Conservation (phyloP, 30 jellyfish, hydroid and myxozoan species). For the Pseudorhiza aurosa region DNA sequence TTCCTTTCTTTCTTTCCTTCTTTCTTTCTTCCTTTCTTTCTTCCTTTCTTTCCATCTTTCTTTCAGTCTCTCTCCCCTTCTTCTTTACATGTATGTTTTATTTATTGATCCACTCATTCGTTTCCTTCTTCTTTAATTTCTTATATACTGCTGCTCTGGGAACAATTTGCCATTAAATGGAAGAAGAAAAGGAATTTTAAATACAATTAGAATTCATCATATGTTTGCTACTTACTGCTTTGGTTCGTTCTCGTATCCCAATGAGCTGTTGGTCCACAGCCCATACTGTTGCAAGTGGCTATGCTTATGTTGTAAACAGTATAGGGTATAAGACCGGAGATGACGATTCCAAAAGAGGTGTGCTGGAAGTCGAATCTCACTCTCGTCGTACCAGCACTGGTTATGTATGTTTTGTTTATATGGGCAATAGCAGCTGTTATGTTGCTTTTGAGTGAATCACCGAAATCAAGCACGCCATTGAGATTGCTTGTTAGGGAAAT, state of each 20-base stretch:
- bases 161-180: no score
- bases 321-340: slow-evolving; percentile 41
- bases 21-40: no score
- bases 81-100: no score
- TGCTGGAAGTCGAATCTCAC: neutral
- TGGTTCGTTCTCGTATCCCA: slow-evolving; percentile 2
- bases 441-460: neutral
- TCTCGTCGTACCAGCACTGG: neutral
- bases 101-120: no score
- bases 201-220: no score
- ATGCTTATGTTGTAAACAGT: slow-evolving; percentile 22
- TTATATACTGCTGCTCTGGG: no score
- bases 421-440: neutral
- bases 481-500: no score
- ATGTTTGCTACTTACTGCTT: slow-evolving; percentile 25
- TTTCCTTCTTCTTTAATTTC: no score
- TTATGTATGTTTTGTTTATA: neutral
- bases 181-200: neutral
- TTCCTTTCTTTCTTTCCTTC: no score
- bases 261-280: slow-evolving; percentile 58
- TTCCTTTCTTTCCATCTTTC: no score
- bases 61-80: no score
- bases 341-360: neutral
- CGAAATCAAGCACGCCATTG: neutral
- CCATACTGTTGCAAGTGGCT: slow-evolving; percentile 26